A percentile compares a stretch with the other conserved stretches of the same genome.
Conservation (phyloP, 2,797 vertebrate genomes). For the Oreochromis mossambicus region DNA sequence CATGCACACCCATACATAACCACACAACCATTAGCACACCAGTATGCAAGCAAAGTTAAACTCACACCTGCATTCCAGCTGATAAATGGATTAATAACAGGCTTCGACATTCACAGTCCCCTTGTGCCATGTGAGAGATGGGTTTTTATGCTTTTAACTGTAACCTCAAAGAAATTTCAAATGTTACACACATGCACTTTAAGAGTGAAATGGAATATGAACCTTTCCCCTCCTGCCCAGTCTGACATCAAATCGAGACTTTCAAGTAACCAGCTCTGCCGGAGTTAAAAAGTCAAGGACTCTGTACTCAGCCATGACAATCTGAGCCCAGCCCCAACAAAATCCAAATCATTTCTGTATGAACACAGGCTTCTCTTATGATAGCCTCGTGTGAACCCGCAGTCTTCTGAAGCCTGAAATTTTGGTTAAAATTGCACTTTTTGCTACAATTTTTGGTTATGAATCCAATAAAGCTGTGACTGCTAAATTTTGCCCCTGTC, state of each 20-base stretch:
- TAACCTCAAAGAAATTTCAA: slow-evolving; percentile 35
- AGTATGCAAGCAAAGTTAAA: background rate
- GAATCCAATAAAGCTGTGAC: background rate
- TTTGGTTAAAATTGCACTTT: background rate
- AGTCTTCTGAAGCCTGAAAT: background rate
- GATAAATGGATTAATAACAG: slow-evolving; percentile 56
- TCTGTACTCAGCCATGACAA: slow-evolving; percentile 9
- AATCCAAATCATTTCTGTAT: slow-evolving; percentile 1
- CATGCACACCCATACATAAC: background rate
- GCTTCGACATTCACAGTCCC: slow-evolving; percentile 20
- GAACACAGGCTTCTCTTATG: background rate
- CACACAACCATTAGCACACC: slow-evolving; percentile 3
- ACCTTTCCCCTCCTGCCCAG: background rate
- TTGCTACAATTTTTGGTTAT: background rate
- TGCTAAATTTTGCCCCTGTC: background rate
- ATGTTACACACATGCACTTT: background rate
- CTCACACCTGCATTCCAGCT: slow-evolving; percentile 28
- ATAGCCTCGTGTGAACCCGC: background rate
- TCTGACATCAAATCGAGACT: slow-evolving; percentile 17
- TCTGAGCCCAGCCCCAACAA: background rate
- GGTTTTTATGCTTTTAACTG: slow-evolving; percentile 35
- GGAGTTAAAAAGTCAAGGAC: slow-evolving; percentile 14
- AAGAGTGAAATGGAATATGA: slow-evolving; percentile 17
- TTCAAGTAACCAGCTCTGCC: slow-evolving; percentile 11
- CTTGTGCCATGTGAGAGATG: slow-evolving; percentile 5